phyloP scores from a whole-genome alignment of 2,113 vertebrate species.

The Amphiprion percula region DNA sequence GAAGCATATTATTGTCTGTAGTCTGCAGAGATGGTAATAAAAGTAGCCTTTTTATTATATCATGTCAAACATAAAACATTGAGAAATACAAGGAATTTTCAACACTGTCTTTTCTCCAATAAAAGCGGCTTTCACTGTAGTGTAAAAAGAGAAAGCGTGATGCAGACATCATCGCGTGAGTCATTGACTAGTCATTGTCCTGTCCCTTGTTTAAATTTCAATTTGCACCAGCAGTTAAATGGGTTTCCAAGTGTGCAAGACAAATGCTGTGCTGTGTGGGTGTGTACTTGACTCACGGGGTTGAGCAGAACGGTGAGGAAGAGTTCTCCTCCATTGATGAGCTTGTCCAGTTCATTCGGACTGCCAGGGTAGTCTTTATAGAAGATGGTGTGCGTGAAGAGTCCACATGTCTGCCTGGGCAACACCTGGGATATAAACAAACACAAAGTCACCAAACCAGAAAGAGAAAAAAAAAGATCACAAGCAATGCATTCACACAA shows the following conservation, averaged over 20 bases:
- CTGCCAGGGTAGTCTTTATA: slow-evolving; percentile 97
- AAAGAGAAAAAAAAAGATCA: slow-evolving; percentile 6
- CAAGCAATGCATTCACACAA: slow-evolving; percentile 32
- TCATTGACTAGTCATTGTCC: slow-evolving; percentile 49
- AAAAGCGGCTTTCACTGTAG: slow-evolving; percentile 26
- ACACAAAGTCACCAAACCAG: slow-evolving; percentile 25
- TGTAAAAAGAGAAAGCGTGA: background rate
- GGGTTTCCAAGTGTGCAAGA: slow-evolving; percentile 32
- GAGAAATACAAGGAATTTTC: background rate
- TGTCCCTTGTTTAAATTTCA: slow-evolving; percentile 42
- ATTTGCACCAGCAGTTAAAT: slow-evolving; percentile 46
- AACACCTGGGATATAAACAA: slow-evolving; percentile 88
- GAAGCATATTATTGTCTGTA: background rate
- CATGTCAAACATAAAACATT: slow-evolving; percentile 28
- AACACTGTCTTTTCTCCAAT: background rate
- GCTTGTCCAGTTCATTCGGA: slow-evolving; percentile 95
- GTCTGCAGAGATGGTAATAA: background rate
- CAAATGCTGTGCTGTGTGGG: slow-evolving; percentile 29
- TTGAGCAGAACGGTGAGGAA: slow-evolving; percentile 97
- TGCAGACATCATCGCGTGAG: slow-evolving; percentile 30
- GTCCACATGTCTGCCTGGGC: slow-evolving; percentile 95
- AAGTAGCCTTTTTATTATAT: slow-evolving; percentile 2
- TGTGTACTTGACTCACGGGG: slow-evolving; percentile 86
- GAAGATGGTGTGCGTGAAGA: slow-evolving; percentile 99
- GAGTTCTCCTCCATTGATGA: slow-evolving; percentile 97